Evolutionary conservation across 2,888 invertebrate species (phyloP).

Genomic region (Lasioglossum oenotherae): DNA sequence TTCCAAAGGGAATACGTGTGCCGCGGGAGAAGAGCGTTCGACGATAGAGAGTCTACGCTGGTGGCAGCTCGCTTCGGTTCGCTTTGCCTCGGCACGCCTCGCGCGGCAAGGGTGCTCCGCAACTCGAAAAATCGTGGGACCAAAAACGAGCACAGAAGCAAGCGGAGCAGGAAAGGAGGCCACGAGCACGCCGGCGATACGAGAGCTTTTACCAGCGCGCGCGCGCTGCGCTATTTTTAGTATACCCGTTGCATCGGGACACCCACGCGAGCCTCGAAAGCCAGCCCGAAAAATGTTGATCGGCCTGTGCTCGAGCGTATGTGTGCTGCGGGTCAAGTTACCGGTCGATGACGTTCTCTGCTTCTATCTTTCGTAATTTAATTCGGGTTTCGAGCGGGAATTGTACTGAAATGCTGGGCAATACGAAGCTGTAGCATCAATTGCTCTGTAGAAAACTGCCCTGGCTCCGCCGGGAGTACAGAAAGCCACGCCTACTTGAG

Average conservation of each 20-base stretch:
- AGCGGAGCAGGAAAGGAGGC: constrained; percentile 46
- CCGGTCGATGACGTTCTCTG: background rate
- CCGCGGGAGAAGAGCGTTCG: background rate
- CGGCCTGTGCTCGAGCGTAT: background rate
- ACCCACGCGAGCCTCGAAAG: constrained; percentile 32
- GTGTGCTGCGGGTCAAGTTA: constrained; percentile 13
- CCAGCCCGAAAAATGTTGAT: constrained; percentile 28
- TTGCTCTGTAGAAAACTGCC: background rate
- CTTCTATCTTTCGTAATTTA: background rate
- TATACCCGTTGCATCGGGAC: constrained; percentile 46
- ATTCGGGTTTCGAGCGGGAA: background rate
- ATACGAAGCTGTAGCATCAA: background rate
- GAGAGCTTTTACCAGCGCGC: constrained; percentile 76
- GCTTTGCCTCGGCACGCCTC: background rate
- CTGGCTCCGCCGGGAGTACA: too few species aligned
- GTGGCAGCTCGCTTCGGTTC: background rate
- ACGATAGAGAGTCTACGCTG: background rate
- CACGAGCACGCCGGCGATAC: constrained; percentile 59
- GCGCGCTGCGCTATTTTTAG: constrained; percentile 77
- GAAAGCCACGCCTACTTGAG: background rate
- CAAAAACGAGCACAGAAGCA: constrained; percentile 27
- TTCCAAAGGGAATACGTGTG: background rate
- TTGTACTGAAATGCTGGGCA: background rate
- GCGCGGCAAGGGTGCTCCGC: constrained; percentile 17
- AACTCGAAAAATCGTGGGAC: constrained; percentile 1